Evolutionary conservation across 2,888 invertebrate species (phyloP), one percentile per base, ranked within the genome.

Genomic region (Augiades crinisus): DNA sequence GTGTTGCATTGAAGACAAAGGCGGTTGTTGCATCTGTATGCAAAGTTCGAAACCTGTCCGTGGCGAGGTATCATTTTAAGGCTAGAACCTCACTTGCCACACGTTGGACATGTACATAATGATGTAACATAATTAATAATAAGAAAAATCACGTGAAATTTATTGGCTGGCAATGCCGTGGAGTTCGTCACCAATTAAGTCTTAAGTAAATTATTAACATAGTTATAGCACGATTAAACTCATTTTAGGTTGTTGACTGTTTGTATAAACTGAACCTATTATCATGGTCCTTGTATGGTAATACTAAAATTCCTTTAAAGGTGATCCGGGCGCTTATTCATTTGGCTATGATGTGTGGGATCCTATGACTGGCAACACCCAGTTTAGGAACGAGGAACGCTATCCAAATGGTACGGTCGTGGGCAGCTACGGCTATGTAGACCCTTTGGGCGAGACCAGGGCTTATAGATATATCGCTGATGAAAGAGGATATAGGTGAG

Each of bases 321-420:
- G 81, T 13, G 60, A 70, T 22, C 90, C 92, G 13, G 93, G 93
- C 13, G 92, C 93, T 0, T 95, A 95, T 68, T 91, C 93, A 0
- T 95, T 94, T 68, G 94, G 95, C 8, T 95, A 94, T 68, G 93
- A 95, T 63, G 79, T 94, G 5, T 88, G 92, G 30, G 95, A 95
- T 68, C 82, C 91, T 0, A 71, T 70, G 5, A 91, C 91, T 2
- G 91, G 93, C 7, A 95, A 95, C 63, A 85, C 90, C 4, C 95
- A 95, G 68, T 95, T 92, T 67, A 87, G 94, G 2, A 91, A 91
- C 44, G 95, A 95, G 69, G 92, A 94, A 60, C 88, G 93, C 22
- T 91, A 91, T 56, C 75, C 91, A 0, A 94, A 95, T 72, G 95
- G 95, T 13, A 94, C 94, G 2, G 92, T 95, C 0, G 83, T 89